These are phyloP conservation scores for Drusus annulatus DNA, from an alignment of 1,140 invertebrate species.

Conservation along the genomic window DNA sequence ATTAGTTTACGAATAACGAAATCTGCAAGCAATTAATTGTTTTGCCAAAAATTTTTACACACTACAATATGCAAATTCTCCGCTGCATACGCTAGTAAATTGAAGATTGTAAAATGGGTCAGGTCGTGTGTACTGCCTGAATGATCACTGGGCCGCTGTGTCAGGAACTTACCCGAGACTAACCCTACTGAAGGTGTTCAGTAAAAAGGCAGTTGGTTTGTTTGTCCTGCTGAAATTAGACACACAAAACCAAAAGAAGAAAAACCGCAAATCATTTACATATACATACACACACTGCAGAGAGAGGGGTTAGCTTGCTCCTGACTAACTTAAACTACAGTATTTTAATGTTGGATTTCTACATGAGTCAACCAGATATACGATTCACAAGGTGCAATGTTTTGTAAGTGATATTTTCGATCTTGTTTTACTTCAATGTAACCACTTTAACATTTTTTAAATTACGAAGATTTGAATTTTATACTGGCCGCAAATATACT, in stretches of 20 bases:
- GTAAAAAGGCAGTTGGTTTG: constrained; percentile 80
- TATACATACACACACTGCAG: constrained; percentile 9
- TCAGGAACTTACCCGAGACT: constrained; percentile 81
- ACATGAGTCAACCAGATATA: too few relatives aligned
- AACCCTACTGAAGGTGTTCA: constrained; percentile 78
- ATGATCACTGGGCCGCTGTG: constrained; percentile 55
- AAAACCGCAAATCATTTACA: constrained; percentile 47
- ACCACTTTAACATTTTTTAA: too few relatives aligned
- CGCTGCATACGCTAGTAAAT: too few relatives aligned
- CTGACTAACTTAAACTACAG: background rate
- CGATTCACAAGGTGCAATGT: too few relatives aligned
- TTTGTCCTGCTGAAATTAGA: constrained; percentile 80
- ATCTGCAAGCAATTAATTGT: too few relatives aligned
- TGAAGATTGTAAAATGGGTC: background rate
- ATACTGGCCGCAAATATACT: too few relatives aligned
- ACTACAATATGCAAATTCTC: too few relatives aligned
- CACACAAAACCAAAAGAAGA: constrained; percentile 62
- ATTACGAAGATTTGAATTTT: too few relatives aligned
- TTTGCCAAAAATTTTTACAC: too few relatives aligned
- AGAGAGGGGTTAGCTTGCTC: background rate
- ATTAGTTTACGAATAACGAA: too few relatives aligned
- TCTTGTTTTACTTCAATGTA: too few relatives aligned
- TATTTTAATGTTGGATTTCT: constrained; percentile 31
- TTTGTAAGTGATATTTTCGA: too few relatives aligned
- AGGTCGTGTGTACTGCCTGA: background rate